phyloP scores from a whole-genome alignment of 2,888 invertebrate species.

The Caenorhabditis imperialis region DNA sequence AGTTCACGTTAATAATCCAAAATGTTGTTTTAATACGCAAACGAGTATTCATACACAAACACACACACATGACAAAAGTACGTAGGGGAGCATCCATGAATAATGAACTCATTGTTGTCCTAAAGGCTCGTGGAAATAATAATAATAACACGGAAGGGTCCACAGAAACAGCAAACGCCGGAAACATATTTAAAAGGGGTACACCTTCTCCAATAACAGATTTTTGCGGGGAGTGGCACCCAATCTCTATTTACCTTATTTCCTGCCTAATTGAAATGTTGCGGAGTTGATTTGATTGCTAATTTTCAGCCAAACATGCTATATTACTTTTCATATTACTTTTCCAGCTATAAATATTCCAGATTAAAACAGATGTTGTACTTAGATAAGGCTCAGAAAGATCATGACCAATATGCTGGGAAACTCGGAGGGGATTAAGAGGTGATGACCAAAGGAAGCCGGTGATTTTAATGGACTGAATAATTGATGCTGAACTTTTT shows the following conservation, averaged over 20 bases:
- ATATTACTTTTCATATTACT: slow-evolving; percentile 3
- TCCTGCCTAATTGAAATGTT: not conserved
- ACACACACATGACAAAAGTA: slow-evolving; percentile 20
- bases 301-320: not conserved
- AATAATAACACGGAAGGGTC: slow-evolving; percentile 4
- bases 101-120: slow-evolving; percentile 45
- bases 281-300: slow-evolving; percentile 16
- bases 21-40: no score
- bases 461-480: slow-evolving; percentile 1
- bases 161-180: not conserved
- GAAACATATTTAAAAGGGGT: slow-evolving; percentile 22
- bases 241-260: not conserved
- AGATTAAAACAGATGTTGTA: no score
- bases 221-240: slow-evolving; percentile 1
- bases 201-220: slow-evolving; percentile 20
- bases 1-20: slow-evolving; percentile 46
- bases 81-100: slow-evolving; percentile 38
- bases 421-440: no score
- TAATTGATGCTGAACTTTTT: slow-evolving; percentile 36
- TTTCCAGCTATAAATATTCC: no score
- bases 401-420: slow-evolving; percentile 5
- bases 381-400: not conserved
- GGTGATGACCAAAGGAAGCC: not conserved
- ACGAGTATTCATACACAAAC: no score
- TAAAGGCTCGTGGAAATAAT: slow-evolving; percentile 18